Evolutionary conservation across 1,140 invertebrate genomes (phyloP), one percentile per base, ranked within the genome.

Genomic region (Lepidurus packardi): DNA sequence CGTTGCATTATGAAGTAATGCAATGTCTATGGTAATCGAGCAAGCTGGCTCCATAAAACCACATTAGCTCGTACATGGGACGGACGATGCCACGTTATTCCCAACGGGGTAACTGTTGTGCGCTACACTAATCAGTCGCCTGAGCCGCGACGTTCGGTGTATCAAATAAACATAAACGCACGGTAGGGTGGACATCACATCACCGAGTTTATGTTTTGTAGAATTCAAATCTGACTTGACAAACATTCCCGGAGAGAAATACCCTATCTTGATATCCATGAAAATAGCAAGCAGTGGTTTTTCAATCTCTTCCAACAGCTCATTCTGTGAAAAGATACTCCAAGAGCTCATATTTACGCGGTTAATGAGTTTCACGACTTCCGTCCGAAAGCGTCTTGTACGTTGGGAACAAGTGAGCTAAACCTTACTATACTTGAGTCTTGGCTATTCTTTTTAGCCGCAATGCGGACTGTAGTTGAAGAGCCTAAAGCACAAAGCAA

Each of bases 111-210:
- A 16, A 13, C 16, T 21, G 16, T 65, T 13, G 53, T 65, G 53
- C 53, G 53, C 53, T 65, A 21, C 21, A 65, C 53, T 65, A 65
- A 65, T 65, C 53, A 65, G 53, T 65, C 53, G 53, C 53, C 53
- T 13, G 53, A n/a, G 53, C 53, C 53, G 21, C 53, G 53, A 65
- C 16, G 53, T 65, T 65, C 53, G 53, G 53, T 65, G n/a, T n/a
- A 65, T 16, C 53, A 65, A 65, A 65, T 65, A 65, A 65, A 65
- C 53, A 65, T 65, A 65, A 65, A 65, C 21, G 53, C 13, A 65
- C 21, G 21, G 53, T 21, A 11, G 13, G 53, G 34, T 34, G 34
- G 34, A 34, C 34, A 34, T 34, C 34, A 65, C 53, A 65, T 65
- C 21, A 65, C 53, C 53, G 21, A 4, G 53, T 65, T 65, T 65